These are phyloP conservation scores for Malachius bipustulatus DNA, from an alignment of 2,888 invertebrate genomes.

Conservation along the genomic window DNA sequence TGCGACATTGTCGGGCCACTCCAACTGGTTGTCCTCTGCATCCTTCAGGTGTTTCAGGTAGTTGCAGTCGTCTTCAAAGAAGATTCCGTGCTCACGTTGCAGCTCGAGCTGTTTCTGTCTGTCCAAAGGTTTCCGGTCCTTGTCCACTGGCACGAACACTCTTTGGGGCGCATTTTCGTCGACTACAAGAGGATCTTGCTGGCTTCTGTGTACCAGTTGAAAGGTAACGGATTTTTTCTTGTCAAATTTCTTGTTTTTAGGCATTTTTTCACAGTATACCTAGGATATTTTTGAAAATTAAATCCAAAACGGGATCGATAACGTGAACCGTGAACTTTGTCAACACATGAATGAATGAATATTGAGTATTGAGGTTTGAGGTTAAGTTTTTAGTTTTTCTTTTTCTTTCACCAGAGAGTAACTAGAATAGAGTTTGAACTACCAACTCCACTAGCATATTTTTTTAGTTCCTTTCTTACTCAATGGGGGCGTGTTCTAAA, in stretches of 20 bases:
- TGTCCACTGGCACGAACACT: conserved; percentile 58
- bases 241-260: conserved; percentile 73
- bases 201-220: conserved; percentile 85
- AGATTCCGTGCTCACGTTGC: conserved; percentile 78
- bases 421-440: too few species aligned
- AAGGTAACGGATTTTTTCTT: conserved; percentile 86
- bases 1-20: conserved; percentile 36
- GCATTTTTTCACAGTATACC: too few species aligned
- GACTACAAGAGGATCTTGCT: conserved; percentile 79
- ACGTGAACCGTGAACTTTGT: too few species aligned
- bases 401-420: too few species aligned
- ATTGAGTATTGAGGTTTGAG: too few species aligned
- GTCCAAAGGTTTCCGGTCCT: conserved; percentile 27
- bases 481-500: too few species aligned
- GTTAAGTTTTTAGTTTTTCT: too few species aligned
- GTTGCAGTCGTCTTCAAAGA: conserved; percentile 90
- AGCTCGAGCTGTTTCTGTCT: conserved; percentile 50
- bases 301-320: too few species aligned
- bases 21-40: conserved; percentile 42
- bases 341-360: too few species aligned
- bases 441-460: too few species aligned
- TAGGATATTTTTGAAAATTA: too few species aligned
- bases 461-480: too few species aligned
- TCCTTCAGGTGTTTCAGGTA: conserved; percentile 85
- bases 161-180: conserved; percentile 83